Evolutionary conservation across 2,888 invertebrate genomes (phyloP).

Genomic region (Acholoe squamosa): DNA sequence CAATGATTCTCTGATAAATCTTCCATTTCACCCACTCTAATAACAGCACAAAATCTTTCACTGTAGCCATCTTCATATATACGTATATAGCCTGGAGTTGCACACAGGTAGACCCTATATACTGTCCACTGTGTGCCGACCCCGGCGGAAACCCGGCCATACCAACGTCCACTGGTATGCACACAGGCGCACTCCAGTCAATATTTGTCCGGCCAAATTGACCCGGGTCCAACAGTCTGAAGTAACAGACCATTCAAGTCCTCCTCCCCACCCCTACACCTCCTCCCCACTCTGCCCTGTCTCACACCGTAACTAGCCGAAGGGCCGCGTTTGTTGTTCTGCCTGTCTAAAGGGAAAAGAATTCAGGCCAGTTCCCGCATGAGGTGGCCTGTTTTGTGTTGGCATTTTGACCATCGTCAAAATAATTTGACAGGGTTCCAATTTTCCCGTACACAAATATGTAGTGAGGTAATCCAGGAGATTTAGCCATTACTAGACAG

Average conservation of each 20-base stretch:
- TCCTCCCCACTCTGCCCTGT: neutral
- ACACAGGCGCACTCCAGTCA: constrained; percentile 37
- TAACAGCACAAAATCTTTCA: neutral
- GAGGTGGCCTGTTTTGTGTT: constrained; percentile 12
- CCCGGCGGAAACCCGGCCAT: constrained; percentile 30
- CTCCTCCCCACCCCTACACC: neutral
- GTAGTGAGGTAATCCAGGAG: no score
- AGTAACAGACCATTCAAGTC: constrained; percentile 58
- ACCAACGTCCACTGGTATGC: constrained; percentile 31
- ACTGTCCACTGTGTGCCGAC: neutral
- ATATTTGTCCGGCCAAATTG: constrained; percentile 59
- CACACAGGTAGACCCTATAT: neutral
- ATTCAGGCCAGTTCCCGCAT: neutral
- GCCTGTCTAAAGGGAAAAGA: neutral
- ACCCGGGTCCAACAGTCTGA: constrained; percentile 56
- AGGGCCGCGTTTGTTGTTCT: constrained; percentile 37
- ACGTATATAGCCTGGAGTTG: neutral
- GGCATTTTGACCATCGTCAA: neutral
- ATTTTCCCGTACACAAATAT: neutral
- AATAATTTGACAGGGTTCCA: constrained; percentile 14
- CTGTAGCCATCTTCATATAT: neutral
- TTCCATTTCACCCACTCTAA: no score
- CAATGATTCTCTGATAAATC: no score
- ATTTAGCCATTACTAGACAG: no score
- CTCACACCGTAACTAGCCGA: neutral